phyloP scores from a whole-genome alignment of 2,797 vertebrate species.

The Xyrichtys novacula region DNA sequence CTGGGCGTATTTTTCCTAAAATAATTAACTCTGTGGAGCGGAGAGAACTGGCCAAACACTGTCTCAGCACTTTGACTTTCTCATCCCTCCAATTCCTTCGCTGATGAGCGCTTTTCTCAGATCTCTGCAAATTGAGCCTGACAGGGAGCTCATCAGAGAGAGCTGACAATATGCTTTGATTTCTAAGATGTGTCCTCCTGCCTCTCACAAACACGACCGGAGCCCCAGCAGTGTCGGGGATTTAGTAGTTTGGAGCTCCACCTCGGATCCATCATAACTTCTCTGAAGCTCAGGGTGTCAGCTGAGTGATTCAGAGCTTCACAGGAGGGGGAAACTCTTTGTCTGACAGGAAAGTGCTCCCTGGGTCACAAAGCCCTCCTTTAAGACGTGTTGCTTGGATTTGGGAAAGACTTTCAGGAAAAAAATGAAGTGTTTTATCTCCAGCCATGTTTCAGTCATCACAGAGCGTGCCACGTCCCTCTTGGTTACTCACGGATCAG shows the following conservation, averaged over 20 bases:
- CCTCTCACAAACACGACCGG: neutral
- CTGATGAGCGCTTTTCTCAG: slow-evolving; percentile 23
- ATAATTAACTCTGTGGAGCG: slow-evolving; percentile 7
- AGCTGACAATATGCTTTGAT: slow-evolving; percentile 48
- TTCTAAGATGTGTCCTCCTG: slow-evolving; percentile 27
- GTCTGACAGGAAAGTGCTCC: slow-evolving; percentile 41
- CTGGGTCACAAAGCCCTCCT: slow-evolving; percentile 28
- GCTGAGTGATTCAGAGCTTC: slow-evolving; percentile 53
- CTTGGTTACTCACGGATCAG: slow-evolving; percentile 16
- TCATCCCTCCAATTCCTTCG: slow-evolving; percentile 32
- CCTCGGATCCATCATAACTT: slow-evolving; percentile 41
- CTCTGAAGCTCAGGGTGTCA: slow-evolving; percentile 25
- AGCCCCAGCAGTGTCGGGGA: slow-evolving; percentile 14
- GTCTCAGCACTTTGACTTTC: slow-evolving; percentile 32
- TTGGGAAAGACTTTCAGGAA: slow-evolving; percentile 8
- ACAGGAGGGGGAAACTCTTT: slow-evolving; percentile 31
- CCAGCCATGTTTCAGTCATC: slow-evolving; percentile 24
- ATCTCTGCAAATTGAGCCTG: slow-evolving; percentile 52
- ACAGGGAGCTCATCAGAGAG: slow-evolving; percentile 37
- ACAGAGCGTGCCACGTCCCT: slow-evolving; percentile 1
- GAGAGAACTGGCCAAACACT: slow-evolving; percentile 7
- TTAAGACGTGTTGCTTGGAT: slow-evolving; percentile 21
- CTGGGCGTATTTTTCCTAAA: slow-evolving; percentile 16
- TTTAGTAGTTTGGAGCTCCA: slow-evolving; percentile 28
- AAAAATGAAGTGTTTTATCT: slow-evolving; percentile 43